These are phyloP conservation scores for Atherinosoma microstoma DNA, from an alignment of 2,797 vertebrate species.

Conservation along the genomic window DNA sequence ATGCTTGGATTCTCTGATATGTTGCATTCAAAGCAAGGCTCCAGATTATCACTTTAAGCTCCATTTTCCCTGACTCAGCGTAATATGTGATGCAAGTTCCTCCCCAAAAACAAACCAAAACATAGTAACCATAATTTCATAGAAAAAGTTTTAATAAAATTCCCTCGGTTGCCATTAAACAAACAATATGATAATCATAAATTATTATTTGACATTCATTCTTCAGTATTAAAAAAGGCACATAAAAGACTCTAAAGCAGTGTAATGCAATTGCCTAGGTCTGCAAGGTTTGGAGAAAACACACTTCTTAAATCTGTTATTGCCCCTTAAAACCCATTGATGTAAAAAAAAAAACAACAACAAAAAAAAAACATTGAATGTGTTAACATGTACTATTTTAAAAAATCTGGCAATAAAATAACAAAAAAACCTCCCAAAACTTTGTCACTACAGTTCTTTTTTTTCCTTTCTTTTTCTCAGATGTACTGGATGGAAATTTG, in stretches of 20 bases:
- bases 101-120: conserved; percentile 20
- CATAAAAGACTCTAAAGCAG: conserved; percentile 25
- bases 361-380: not conserved
- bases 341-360: conserved; percentile 4
- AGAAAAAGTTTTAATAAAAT: conserved; percentile 73
- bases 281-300: conserved; percentile 17
- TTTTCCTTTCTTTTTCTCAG: conserved; percentile 28
- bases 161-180: conserved; percentile 62
- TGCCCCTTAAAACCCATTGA: not conserved
- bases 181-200: conserved; percentile 47
- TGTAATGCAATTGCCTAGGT: conserved; percentile 12
- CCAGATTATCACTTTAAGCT: not conserved
- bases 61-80: not conserved
- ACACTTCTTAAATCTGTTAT: conserved; percentile 20
- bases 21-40: not conserved
- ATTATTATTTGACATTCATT: conserved; percentile 41
- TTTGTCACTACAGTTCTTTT: conserved; percentile 19
- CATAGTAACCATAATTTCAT: conserved; percentile 40
- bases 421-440: conserved; percentile 9
- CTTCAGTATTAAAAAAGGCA: conserved; percentile 53
- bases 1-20: not conserved
- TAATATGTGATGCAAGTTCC: not conserved
- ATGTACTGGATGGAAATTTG: conserved; percentile 21
- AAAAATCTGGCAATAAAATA: conserved; percentile 3
- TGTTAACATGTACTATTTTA: conserved; percentile 3